phyloP scores from a whole-genome alignment of 2,113 vertebrate species.

The Neolamprologus sp. region DNA sequence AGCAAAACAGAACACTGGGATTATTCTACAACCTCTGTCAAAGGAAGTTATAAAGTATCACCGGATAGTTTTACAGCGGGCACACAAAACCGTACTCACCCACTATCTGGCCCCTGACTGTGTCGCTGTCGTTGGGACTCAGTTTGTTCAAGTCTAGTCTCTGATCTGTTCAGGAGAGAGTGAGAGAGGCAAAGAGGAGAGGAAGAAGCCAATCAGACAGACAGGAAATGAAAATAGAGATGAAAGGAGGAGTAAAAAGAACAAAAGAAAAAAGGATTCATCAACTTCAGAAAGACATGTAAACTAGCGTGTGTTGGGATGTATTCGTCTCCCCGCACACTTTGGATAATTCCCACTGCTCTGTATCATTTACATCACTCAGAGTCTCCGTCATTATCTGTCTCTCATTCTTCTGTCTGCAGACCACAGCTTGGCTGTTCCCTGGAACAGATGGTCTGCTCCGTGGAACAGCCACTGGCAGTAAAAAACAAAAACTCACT shows the following conservation, averaged over 20 bases:
- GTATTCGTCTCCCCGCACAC: neutral
- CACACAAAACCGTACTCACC: conserved; percentile 73
- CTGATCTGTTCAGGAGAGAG: conserved; percentile 77
- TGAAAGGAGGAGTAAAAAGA: neutral
- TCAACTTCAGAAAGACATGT: conserved; percentile 11
- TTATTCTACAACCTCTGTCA: neutral
- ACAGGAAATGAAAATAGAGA: conserved; percentile 10
- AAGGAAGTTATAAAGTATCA: neutral
- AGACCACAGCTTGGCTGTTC: conserved; percentile 40
- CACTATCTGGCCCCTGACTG: conserved; percentile 95
- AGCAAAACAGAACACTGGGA: neutral
- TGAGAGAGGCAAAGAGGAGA: neutral
- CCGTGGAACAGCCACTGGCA: conserved; percentile 45
- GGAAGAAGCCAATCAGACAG: neutral
- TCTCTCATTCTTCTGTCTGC: conserved; percentile 42
- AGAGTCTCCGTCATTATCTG: conserved; percentile 44
- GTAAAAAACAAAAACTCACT: conserved; percentile 21
- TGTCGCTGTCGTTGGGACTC: conserved; percentile 96
- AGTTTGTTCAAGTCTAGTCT: conserved; percentile 96
- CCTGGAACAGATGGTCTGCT: conserved; percentile 52
- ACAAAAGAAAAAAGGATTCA: neutral
- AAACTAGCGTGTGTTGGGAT: conserved; percentile 19
- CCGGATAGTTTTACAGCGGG: neutral
- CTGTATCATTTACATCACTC: conserved; percentile 49
- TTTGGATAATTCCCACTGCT: conserved; percentile 6